These are phyloP conservation scores for Puffinus mauretanicus DNA, from an alignment of 2,113 vertebrate species.

Conservation along the genomic window DNA sequence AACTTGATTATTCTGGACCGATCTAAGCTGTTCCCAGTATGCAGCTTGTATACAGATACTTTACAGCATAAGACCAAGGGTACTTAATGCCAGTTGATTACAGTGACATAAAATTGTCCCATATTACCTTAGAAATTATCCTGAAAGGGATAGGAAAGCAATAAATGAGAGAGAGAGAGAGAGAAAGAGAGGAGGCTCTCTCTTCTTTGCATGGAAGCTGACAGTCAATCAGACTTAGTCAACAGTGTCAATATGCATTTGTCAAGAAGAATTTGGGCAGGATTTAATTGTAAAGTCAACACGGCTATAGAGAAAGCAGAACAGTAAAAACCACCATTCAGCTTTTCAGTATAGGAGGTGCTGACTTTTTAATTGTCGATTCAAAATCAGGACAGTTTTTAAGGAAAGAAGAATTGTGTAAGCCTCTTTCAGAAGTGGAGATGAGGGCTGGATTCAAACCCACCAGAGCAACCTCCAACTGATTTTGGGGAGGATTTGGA, in stretches of 20 bases:
- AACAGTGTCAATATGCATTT: not conserved
- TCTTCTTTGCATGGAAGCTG: not conserved
- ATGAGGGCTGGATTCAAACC: not conserved
- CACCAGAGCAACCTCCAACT: not conserved
- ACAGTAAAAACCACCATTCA: not conserved
- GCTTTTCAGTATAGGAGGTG: rapidly evolving
- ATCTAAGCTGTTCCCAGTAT: not conserved
- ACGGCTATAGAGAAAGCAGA: not conserved
- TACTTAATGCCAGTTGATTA: not conserved
- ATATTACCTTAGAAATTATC: not conserved
- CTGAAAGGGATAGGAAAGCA: not conserved
- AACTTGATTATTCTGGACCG: not conserved
- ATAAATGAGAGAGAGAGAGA: too few relatives aligned
- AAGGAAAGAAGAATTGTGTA: not conserved
- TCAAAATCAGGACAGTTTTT: not conserved
- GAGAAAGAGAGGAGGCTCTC: not conserved
- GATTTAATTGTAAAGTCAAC: not conserved
- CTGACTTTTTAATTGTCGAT: not conserved
- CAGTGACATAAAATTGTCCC: not conserved
- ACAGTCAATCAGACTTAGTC: not conserved
- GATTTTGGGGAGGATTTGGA: not conserved
- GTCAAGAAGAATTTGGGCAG: not conserved
- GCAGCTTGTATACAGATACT: not conserved
- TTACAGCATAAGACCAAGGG: not conserved
- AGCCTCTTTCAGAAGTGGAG: not conserved